phyloP scores from a whole-genome alignment of 1,140 invertebrate genomes.

The Triops cancriformis region DNA sequence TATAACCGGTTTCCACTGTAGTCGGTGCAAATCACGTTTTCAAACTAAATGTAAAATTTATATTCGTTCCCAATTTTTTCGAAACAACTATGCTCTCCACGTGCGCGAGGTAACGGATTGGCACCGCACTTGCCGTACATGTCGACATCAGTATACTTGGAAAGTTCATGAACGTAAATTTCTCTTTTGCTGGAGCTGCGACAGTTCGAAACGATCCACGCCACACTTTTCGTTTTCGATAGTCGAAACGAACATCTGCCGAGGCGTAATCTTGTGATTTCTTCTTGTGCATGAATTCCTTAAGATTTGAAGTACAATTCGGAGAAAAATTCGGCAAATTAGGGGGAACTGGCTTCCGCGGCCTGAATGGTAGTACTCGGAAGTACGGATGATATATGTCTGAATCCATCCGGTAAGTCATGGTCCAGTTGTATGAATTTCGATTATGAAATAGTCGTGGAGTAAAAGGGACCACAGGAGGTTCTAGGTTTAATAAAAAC shows the following conservation, averaged over 20 bases:
- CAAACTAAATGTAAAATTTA: no score
- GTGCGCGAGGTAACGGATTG: background rate
- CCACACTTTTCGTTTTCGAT: conserved; percentile 29
- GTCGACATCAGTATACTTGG: conserved; percentile 42
- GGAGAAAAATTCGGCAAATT: no score
- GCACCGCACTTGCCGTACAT: conserved; percentile 43
- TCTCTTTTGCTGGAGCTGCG: conserved; percentile 32
- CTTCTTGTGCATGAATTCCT: no score
- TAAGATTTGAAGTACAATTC: no score
- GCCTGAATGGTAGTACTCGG: background rate
- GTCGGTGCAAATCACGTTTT: no score
- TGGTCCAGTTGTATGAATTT: conserved; percentile 15
- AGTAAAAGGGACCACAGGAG: background rate
- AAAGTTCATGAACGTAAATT: conserved; percentile 39
- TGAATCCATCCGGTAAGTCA: background rate
- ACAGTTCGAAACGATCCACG: conserved; percentile 37
- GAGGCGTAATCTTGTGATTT: background rate
- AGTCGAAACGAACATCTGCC: background rate
- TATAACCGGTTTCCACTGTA: no score
- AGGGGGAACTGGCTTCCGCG: background rate
- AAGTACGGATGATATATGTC: conserved; percentile 33
- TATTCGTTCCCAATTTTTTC: no score
- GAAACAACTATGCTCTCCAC: background rate
- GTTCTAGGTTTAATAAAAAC: conserved; percentile 20
- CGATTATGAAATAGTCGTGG: background rate